A percentile compares a stretch with the other conserved stretches of the same genome.
These are phyloP conservation scores for Orussus abietinus DNA, from an alignment of 1,140 invertebrate genomes.

Conservation along the genomic window DNA sequence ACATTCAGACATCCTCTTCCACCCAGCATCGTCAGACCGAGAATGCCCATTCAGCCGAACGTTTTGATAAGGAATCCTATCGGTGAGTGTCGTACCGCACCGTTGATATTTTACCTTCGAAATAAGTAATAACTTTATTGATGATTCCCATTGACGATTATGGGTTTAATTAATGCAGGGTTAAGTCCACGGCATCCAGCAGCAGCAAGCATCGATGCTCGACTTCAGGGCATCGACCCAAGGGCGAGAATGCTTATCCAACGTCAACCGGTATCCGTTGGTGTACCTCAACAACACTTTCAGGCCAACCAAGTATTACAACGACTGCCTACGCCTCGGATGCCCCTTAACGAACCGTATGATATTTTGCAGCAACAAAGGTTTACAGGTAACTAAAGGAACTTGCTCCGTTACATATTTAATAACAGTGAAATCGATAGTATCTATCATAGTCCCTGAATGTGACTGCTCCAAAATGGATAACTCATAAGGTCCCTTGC, in stretches of 20 bases:
- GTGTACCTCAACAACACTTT: conserved; percentile 37
- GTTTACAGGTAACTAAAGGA: conserved; percentile 36
- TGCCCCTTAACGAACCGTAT: conserved; percentile 38
- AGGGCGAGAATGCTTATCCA: conserved; percentile 53
- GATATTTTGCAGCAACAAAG: conserved; percentile 48
- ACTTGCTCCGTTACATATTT: too few relatives aligned
- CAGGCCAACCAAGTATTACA: conserved; percentile 37
- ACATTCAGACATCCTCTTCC: conserved; percentile 61
- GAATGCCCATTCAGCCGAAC: conserved; percentile 48
- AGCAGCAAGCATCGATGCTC: conserved; percentile 37
- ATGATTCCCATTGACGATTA: too few relatives aligned
- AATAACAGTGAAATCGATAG: too few relatives aligned
- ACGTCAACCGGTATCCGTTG: conserved; percentile 32
- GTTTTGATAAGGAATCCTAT: conserved; percentile 44
- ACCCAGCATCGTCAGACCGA: conserved; percentile 52
- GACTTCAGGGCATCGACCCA: conserved; percentile 51
- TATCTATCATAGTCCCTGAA: too few relatives aligned
- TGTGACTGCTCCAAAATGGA: too few relatives aligned
- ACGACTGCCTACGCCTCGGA: conserved; percentile 37
- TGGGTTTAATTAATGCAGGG: conserved; percentile 23
- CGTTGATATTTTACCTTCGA: not conserved
- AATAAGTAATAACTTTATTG: too few relatives aligned
- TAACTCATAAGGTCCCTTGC: too few relatives aligned
- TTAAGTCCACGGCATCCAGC: conserved; percentile 36
- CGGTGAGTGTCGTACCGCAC: conserved; percentile 23